These are phyloP conservation scores for Antedon mediterranea DNA, from an alignment of 53 echinoderm and acorn worm species.

Conservation along the genomic window DNA sequence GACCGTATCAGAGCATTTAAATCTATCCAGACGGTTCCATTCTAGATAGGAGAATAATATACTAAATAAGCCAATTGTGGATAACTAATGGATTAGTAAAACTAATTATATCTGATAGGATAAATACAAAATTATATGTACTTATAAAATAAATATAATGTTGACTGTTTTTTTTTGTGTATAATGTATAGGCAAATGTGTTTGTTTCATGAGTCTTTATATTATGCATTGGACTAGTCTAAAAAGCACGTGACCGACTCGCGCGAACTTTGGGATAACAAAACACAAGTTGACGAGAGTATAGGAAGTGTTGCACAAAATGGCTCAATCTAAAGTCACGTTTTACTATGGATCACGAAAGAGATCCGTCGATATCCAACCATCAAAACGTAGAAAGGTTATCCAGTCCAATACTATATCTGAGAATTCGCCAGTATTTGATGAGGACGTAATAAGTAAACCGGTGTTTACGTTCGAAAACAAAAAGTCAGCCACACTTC, in stretches of 20 bases:
- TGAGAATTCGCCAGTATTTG: background rate
- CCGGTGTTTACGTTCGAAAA: background rate
- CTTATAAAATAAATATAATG: too few relatives aligned
- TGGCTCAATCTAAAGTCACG: constrained; percentile 79
- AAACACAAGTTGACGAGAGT: background rate
- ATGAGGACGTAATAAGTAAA: background rate
- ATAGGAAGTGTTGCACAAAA: background rate
- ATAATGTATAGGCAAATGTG: too few relatives aligned
- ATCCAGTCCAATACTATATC: background rate
- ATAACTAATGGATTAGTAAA: too few relatives aligned
- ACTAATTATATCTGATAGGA: too few relatives aligned
- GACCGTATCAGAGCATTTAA: background rate
- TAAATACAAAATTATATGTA: too few relatives aligned
- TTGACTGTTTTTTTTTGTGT: too few relatives aligned
- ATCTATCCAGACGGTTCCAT: too few relatives aligned
- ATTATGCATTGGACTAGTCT: background rate
- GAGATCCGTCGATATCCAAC: constrained; percentile 19
- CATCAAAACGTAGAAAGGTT: constrained; percentile 39
- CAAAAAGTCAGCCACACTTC: constrained; percentile 1
- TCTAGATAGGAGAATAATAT: too few relatives aligned
- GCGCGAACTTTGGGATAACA: background rate
- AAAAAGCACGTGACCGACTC: background rate
- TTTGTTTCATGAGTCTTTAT: background rate
- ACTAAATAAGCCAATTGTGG: too few relatives aligned
- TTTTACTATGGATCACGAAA: constrained; percentile 57